Evolutionary conservation across 2,797 vertebrate species (phyloP).

Genomic region (Sebastes kiyomatsui): DNA sequence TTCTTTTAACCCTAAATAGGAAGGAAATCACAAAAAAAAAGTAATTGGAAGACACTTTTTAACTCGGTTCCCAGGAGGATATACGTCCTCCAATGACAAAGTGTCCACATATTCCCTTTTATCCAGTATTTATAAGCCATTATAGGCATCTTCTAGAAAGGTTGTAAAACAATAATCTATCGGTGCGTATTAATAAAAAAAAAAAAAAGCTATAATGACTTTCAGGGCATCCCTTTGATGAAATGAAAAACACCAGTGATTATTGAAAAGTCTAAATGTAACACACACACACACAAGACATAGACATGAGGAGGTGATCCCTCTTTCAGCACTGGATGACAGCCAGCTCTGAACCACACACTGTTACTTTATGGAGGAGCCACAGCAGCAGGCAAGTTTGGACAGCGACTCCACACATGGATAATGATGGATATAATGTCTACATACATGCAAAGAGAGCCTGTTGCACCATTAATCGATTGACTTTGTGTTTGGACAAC

Average conservation of each 20-base stretch:
- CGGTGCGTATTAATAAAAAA: too few species aligned
- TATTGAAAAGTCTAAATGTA: not conserved
- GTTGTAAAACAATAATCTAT: too few species aligned
- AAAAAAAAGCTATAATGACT: too few species aligned
- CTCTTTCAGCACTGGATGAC: constrained; percentile 4
- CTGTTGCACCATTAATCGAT: constrained; percentile 64
- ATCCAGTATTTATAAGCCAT: too few species aligned
- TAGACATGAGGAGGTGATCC: not conserved
- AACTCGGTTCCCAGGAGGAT: too few species aligned
- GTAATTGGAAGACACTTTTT: too few species aligned
- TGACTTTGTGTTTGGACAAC: constrained; percentile 63
- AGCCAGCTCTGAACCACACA: constrained; percentile 8
- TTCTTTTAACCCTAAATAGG: too few species aligned
- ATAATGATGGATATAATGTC: constrained; percentile 48
- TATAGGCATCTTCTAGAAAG: too few species aligned
- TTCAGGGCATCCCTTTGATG: too few species aligned
- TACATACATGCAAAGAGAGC: constrained; percentile 17
- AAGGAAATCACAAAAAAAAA: too few species aligned
- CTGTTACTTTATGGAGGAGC: not conserved
- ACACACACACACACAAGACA: not conserved
- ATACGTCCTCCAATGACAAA: too few species aligned
- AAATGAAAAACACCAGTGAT: not conserved
- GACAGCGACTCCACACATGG: constrained; percentile 23
- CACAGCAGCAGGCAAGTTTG: not conserved
- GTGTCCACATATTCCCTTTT: too few species aligned